phyloP scores from a whole-genome alignment of 2,797 vertebrate species.

The Lepilemur septentrionalis region DNA sequence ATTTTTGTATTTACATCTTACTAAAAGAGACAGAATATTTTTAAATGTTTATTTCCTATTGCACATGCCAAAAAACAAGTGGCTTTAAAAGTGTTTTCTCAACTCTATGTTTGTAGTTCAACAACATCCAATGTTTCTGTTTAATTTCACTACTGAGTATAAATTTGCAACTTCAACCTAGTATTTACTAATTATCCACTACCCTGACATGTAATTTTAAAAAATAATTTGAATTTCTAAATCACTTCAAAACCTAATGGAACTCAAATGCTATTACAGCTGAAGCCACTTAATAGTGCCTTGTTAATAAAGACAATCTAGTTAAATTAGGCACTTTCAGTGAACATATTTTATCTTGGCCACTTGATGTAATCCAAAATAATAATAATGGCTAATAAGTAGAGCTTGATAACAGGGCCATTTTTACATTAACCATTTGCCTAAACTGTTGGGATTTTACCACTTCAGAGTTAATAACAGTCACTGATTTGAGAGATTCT shows the following conservation, averaged over 20 bases:
- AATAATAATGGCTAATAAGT: slow-evolving; percentile 63
- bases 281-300: slow-evolving; percentile 46
- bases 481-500: slow-evolving; percentile 34
- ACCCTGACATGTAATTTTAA: slow-evolving; percentile 59
- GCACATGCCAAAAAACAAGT: neutral
- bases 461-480: neutral
- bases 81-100: slow-evolving; percentile 53
- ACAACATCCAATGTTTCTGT: slow-evolving; percentile 42
- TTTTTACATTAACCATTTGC: slow-evolving; percentile 47
- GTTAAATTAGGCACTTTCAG: slow-evolving; percentile 68
- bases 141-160: slow-evolving; percentile 47
- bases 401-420: neutral
- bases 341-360: slow-evolving; percentile 72
- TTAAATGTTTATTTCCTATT: slow-evolving; percentile 20
- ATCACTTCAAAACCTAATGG: slow-evolving; percentile 72
- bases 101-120: slow-evolving; percentile 49
- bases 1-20: slow-evolving; percentile 25
- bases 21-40: neutral
- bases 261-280: slow-evolving; percentile 72
- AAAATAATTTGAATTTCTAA: slow-evolving; percentile 79
- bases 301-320: slow-evolving; percentile 69
- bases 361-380: slow-evolving; percentile 73
- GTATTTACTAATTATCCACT: slow-evolving; percentile 73
- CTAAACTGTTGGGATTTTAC: neutral
- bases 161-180: slow-evolving; percentile 70